Conservation (phyloP, 2,888 invertebrate species). For the Andrena chrysosceles region DNA sequence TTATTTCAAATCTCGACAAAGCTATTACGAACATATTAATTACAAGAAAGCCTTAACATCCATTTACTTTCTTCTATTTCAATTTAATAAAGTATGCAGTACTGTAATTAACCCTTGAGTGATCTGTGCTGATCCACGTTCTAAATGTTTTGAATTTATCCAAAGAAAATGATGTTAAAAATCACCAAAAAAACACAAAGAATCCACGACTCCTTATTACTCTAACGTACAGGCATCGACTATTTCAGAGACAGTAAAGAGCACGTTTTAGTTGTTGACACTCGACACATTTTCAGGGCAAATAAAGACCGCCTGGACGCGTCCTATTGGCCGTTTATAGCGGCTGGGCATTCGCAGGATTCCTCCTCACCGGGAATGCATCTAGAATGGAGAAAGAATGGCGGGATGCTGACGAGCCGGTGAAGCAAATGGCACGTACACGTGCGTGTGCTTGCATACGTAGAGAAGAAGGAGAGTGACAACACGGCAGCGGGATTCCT, state of each 20-base stretch:
- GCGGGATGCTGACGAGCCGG: neutral
- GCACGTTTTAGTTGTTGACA: neutral
- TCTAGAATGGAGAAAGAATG: conserved; percentile 9
- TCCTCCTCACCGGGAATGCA: conserved; percentile 23
- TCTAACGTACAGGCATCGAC: too few relatives aligned
- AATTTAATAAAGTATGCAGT: too few relatives aligned
- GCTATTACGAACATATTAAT: too few relatives aligned
- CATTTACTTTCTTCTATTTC: too few relatives aligned
- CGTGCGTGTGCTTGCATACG: neutral
- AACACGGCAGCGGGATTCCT: conserved; percentile 40
- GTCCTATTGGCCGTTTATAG: conserved; percentile 18
- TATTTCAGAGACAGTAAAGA: neutral
- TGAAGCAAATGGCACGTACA: neutral
- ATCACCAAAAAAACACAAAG: neutral
- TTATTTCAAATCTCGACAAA: too few relatives aligned
- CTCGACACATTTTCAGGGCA: neutral
- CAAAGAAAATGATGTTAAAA: neutral
- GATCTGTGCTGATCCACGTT: too few relatives aligned
- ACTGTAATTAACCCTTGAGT: too few relatives aligned
- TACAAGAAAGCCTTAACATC: too few relatives aligned
- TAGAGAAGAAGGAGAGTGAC: conserved; percentile 3
- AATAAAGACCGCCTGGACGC: neutral
- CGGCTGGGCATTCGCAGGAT: conserved; percentile 23
- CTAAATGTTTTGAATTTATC: neutral
- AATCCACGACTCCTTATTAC: neutral